Conservation (phyloP, 2,888 invertebrate species). For the Aporophyla nigra region DNA sequence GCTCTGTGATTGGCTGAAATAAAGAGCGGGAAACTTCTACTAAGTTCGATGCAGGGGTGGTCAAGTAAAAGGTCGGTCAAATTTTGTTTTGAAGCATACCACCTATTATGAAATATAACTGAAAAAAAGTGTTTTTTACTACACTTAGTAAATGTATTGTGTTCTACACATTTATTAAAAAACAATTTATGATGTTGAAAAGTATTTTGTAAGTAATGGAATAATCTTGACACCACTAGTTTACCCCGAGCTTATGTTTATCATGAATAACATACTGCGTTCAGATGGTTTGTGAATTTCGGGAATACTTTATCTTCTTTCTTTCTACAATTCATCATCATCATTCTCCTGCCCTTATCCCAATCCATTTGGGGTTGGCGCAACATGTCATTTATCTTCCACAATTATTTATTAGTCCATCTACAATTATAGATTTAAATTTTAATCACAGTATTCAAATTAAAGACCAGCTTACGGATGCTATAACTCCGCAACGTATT, state of each 20-base stretch:
- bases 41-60: constrained; percentile 38
- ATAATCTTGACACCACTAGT: neutral
- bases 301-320: neutral
- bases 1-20: constrained; percentile 39
- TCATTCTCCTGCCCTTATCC: too few species aligned
- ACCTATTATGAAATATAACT: too few species aligned
- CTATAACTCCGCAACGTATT: neutral
- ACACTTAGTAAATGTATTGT: too few species aligned
- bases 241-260: neutral
- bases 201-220: neutral
- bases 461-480: neutral
- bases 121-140: neutral
- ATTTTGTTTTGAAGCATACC: neutral
- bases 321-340: too few species aligned
- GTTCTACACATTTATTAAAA: too few species aligned
- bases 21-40: constrained; percentile 52
- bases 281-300: neutral
- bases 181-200: neutral
- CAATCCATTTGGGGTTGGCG: too few species aligned
- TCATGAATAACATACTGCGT: neutral
- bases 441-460: too few species aligned
- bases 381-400: too few species aligned
- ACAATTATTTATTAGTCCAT: too few species aligned
- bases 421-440: too few species aligned
- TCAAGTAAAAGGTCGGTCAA: constrained; percentile 53